phyloP scores from a whole-genome alignment of 2,113 vertebrate genomes.

The Lasiurus borealis region DNA sequence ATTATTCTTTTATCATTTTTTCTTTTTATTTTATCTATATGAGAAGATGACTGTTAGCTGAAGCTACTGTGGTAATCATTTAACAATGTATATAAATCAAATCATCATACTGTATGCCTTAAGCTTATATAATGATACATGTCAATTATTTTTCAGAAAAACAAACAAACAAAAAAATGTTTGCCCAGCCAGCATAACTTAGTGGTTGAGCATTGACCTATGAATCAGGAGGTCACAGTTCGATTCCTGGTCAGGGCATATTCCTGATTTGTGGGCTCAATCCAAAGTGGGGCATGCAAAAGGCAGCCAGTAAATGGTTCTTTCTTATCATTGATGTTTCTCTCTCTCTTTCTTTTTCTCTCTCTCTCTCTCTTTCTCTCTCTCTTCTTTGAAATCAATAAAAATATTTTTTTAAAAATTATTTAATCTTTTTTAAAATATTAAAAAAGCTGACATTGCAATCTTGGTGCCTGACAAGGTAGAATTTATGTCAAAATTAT shows the following conservation, averaged over 20 bases:
- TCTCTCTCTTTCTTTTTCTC: no score
- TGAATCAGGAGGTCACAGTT: no score
- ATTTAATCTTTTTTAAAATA: not conserved
- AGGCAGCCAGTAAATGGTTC: no score
- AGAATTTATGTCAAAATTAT: not conserved
- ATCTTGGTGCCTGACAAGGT: not conserved
- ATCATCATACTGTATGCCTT: not conserved
- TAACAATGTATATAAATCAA: not conserved
- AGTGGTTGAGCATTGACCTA: no score
- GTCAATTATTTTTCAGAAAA: not conserved
- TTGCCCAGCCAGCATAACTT: no score
- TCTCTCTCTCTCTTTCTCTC: no score
- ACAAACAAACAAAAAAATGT: not conserved
- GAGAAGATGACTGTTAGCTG: not conserved
- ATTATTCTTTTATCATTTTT: not conserved
- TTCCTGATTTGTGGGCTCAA: no score
- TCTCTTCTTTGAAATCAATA: no score
- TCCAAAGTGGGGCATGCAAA: no score
- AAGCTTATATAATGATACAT: not conserved
- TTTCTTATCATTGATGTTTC: no score
- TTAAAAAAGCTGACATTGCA: not conserved
- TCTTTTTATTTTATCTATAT: not conserved
- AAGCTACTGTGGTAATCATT: not conserved
- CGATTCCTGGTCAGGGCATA: no score
- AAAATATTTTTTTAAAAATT: not conserved